Percentiles rank a stretch among this genome's conserved stretches.
Evolutionary conservation across 2,888 invertebrate species (phyloP).

Genomic region (Deilephila elpenor): DNA sequence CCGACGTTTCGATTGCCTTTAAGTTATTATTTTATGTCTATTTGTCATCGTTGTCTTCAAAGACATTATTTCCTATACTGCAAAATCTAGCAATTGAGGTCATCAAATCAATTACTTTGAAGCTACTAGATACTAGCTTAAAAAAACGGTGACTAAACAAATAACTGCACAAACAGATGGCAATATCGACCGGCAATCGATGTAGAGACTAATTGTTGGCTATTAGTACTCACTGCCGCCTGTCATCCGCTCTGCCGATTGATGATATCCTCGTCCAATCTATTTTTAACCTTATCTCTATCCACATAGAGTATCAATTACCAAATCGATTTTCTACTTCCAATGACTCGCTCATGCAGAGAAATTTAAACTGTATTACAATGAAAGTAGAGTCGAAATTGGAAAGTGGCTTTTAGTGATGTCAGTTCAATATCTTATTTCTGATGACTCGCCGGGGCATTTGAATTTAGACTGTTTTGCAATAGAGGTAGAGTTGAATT

Average conservation of each 20-base stretch:
- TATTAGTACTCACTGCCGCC: conserved; percentile 68
- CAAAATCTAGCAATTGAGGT: not conserved
- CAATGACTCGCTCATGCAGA: not conserved
- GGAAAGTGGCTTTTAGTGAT: not conserved
- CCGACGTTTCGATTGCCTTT: too few relatives aligned
- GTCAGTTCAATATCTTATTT: conserved; percentile 44
- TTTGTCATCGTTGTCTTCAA: too few relatives aligned
- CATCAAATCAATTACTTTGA: not conserved
- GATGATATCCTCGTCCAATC: conserved; percentile 22
- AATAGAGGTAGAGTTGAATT: not conserved
- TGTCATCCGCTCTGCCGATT: conserved; percentile 74
- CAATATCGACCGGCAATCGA: conserved; percentile 52
- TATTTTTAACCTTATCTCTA: conserved; percentile 39
- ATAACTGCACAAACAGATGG: conserved; percentile 46
- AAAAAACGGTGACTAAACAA: not conserved
- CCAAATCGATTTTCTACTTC: not conserved
- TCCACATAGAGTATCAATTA: not conserved
- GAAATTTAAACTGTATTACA: not conserved
- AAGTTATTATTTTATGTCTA: too few relatives aligned
- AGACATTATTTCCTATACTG: too few relatives aligned
- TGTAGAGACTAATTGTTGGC: conserved; percentile 71
- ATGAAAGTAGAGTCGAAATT: not conserved
- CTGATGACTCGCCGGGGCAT: not conserved
- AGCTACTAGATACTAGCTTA: not conserved
- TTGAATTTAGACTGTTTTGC: not conserved